Conservation (phyloP, 2,797 vertebrate genomes). For the Fistularia commersonii region DNA sequence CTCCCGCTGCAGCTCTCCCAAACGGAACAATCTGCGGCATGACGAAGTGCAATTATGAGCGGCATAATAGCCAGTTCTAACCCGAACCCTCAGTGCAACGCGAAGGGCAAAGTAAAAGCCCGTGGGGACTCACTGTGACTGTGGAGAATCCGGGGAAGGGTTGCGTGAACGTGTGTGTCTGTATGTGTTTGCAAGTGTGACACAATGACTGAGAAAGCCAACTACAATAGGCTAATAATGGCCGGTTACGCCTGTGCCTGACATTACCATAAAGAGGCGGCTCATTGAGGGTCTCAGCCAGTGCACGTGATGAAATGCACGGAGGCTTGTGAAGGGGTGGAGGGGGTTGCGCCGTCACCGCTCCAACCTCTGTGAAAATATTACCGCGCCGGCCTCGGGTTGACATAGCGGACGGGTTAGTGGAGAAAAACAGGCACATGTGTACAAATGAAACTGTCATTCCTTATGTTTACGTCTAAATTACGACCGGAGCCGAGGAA, state of each 20-base stretch:
- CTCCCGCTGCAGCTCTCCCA: slow-evolving; percentile 11
- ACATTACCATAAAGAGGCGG: slow-evolving; percentile 39
- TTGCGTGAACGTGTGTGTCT: too few relatives aligned
- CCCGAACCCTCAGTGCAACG: slow-evolving; percentile 56
- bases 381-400: too few relatives aligned
- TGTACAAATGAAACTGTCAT: too few relatives aligned
- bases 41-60: slow-evolving; percentile 33
- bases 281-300: slow-evolving; percentile 55
- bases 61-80: slow-evolving; percentile 36
- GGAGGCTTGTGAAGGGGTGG: slow-evolving; percentile 30
- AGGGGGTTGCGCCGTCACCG: slow-evolving; percentile 19
- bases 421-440: too few relatives aligned
- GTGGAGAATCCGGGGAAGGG: slow-evolving; percentile 60
- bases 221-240: slow-evolving; percentile 68
- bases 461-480: too few relatives aligned
- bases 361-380: too few relatives aligned
- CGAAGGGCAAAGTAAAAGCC: slow-evolving; percentile 59
- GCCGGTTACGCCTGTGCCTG: slow-evolving; percentile 57
- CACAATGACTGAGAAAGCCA: slow-evolving; percentile 59
- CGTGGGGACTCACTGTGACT: slow-evolving; percentile 53
- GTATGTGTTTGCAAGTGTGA: slow-evolving; percentile 63
- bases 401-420: too few relatives aligned
- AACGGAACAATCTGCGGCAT: slow-evolving; percentile 24
- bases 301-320: slow-evolving; percentile 32
- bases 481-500: too few relatives aligned